These are phyloP conservation scores for Corythaixoides concolor DNA, from an alignment of 2,113 vertebrate genomes.

Conservation along the genomic window DNA sequence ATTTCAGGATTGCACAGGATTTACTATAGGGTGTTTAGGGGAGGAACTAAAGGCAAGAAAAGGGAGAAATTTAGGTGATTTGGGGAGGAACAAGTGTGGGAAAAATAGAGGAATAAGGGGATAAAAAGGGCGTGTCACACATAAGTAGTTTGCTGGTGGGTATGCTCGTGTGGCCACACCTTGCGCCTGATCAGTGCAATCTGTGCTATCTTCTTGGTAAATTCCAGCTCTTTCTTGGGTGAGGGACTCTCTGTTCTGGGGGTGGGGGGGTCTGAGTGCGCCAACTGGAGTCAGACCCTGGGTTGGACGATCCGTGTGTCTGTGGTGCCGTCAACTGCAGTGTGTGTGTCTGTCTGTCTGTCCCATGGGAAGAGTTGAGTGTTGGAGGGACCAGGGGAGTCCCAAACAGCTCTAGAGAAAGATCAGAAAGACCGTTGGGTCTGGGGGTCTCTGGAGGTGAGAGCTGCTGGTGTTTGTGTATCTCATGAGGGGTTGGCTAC, in stretches of 20 bases:
- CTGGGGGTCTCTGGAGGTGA: neutral
- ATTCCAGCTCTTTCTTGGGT: neutral
- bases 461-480: neutral
- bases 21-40: neutral
- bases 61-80: neutral
- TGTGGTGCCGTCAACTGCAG: neutral
- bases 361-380: neutral
- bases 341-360: accelerated
- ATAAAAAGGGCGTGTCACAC: neutral
- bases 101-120: neutral
- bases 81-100: neutral
- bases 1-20: neutral
- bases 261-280: neutral
- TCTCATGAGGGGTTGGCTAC: neutral
- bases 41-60: neutral
- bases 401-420: neutral
- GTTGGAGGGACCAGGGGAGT: neutral
- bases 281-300: accelerated
- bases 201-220: neutral
- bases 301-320: neutral
- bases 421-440: accelerated
- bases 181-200: neutral
- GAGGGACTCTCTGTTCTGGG: neutral
- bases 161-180: accelerated
- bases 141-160: neutral